These are phyloP conservation scores for Gallinago paraguaiae DNA, from an alignment of 2,113 vertebrate genomes.

Conservation along the genomic window DNA sequence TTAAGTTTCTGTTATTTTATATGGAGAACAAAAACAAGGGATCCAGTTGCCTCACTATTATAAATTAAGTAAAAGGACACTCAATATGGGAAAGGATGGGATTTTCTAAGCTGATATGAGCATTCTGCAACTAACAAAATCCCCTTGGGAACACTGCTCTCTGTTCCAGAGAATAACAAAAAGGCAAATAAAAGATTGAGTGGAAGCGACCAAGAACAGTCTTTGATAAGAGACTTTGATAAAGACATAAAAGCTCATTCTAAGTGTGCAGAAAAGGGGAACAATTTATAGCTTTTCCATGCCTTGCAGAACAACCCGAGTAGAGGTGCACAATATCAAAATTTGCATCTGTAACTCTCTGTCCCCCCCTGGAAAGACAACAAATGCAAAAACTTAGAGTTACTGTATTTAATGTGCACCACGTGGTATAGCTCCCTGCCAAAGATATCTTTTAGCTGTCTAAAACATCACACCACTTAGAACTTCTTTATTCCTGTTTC, in stretches of 20 bases:
- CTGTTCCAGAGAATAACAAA: not conserved
- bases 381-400: not conserved
- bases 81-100: not conserved
- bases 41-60: constrained; percentile 28
- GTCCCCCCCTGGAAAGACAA: not conserved
- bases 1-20: constrained; percentile 45
- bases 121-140: constrained; percentile 13
- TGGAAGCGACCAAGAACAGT: not conserved
- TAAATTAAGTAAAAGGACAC: constrained; percentile 39
- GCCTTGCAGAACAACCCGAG: not conserved
- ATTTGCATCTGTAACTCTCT: not conserved
- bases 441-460: not conserved
- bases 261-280: not conserved
- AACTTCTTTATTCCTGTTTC: not conserved
- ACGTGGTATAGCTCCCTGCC: not conserved
- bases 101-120: not conserved
- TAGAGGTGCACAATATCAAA: not conserved
- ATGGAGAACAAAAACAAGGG: constrained; percentile 33
- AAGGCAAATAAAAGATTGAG: not conserved
- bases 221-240: not conserved
- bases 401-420: not conserved
- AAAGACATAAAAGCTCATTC: not conserved
- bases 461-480: not conserved
- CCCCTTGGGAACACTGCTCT: not conserved
- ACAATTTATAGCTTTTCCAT: not conserved